Percentiles rank a stretch among this genome's conserved stretches.
Evolutionary conservation across 1,140 invertebrate species (phyloP).

Genomic region (Cydia pomonella): DNA sequence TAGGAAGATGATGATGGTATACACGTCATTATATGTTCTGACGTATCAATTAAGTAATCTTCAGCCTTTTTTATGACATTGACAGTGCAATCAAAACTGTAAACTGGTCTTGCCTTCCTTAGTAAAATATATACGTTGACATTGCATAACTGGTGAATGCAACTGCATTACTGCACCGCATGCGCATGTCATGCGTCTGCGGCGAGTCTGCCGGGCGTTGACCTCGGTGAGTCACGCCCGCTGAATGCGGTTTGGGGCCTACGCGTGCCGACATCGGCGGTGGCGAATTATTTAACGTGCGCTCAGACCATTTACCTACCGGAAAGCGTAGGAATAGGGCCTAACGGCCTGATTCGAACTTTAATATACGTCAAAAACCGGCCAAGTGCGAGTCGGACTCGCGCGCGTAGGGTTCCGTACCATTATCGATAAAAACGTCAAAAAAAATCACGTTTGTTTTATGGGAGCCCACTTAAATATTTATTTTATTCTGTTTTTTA

Average conservation of each 20-base stretch:
- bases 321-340: neutral
- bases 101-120: no score
- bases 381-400: no score
- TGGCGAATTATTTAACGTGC: neutral
- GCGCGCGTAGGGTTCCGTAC: no score
- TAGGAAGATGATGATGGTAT: no score
- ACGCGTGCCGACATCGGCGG: neutral
- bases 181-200: neutral
- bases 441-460: no score
- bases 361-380: no score
- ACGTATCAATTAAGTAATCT: no score
- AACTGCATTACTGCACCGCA: neutral
- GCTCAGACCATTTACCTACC: neutral
- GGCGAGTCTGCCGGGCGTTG: conserved; percentile 4
- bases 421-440: no score
- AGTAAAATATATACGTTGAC: neutral
- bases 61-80: neutral
- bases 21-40: no score
- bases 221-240: conserved; percentile 18
- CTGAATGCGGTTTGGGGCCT: conserved; percentile 17
- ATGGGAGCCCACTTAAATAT: no score
- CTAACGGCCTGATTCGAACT: no score
- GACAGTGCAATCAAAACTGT: neutral
- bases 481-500: no score
- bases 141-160: conserved; percentile 1